Evolutionary conservation across 1,140 invertebrate genomes (phyloP).

Genomic region (Nebria ingens): DNA sequence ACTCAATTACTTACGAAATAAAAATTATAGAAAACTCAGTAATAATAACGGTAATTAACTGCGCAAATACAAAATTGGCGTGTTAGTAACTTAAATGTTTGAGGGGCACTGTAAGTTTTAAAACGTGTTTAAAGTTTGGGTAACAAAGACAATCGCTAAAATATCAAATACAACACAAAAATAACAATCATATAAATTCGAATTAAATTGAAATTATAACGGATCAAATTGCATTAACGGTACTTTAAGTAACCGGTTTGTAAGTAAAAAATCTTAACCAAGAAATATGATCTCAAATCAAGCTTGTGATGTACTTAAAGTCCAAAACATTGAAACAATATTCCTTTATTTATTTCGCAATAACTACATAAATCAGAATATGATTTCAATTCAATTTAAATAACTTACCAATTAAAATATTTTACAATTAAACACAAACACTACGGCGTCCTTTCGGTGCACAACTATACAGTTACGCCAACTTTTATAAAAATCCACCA

Average conservation of each 20-base stretch:
- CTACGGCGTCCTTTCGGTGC: neutral
- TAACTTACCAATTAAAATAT: neutral
- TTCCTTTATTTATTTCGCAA: too few relatives aligned
- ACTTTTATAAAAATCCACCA: neutral
- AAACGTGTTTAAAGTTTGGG: too few relatives aligned
- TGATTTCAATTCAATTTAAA: neutral
- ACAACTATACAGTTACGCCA: neutral
- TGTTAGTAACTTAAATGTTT: too few relatives aligned
- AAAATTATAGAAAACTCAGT: too few relatives aligned
- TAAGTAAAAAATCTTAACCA: neutral
- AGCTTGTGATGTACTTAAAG: neutral
- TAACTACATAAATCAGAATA: neutral
- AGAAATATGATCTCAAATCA: neutral
- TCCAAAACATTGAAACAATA: neutral
- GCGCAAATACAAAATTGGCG: too few relatives aligned
- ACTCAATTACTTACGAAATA: too few relatives aligned
- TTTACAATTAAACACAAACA: neutral
- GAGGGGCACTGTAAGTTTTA: too few relatives aligned
- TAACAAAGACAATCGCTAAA: too few relatives aligned
- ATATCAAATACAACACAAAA: too few relatives aligned
- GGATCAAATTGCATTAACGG: neutral
- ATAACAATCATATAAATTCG: too few relatives aligned
- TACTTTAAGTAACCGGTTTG: neutral
- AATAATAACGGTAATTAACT: too few relatives aligned
- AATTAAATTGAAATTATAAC: too few relatives aligned